Base-by-base conservation (phyloP, 2,797 vertebrate genomes). In the Eutrigla gurnardus region DNA sequence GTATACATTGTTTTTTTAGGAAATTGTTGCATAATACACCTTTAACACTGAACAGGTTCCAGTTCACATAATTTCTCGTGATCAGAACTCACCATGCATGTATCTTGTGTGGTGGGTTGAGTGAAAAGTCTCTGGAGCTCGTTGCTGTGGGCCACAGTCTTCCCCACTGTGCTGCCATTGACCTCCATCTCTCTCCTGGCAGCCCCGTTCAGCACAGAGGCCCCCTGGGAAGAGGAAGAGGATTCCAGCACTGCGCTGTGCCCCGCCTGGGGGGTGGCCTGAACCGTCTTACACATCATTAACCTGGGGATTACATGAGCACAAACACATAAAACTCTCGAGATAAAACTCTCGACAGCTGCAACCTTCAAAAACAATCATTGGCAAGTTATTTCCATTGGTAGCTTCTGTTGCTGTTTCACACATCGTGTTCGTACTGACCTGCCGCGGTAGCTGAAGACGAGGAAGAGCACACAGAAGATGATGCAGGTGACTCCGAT, bases 401-500 rank as follows among this genome's bases (percentile, higher is more conserved):
- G 11, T 46, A 65, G 54, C 7, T 71, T 55, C 65, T 43, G 40
- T 37, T 57, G 50, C 2, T 17, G 49, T 13, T 62, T 70, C 32
- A 15, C 43, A 25, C 3, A 7, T 6, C 7, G 8, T 8, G 39
- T 50, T 37, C 14, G 11, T 42, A 75, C 92, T 46, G 91, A 99
- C 98, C 98, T 97, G 91, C 97, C 97, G 35, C 97, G 95, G 87
- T 99, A 99, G 81, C 97, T 98, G 63, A 99, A 98, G 91, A 97
- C 94, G 50, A 99, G 97, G 93, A 99, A 99, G 53, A 99, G 96
- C 77, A 98, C 95, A 13, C 98, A 99, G 95, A 99, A 98, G 87
- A 99, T 94, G 89, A 99, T 99, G 93, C 98, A 99, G 2, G 98
- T 98, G 91, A 99, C 95, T 0, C 98, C 98, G 0, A 99, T 98